These are phyloP conservation scores for Callopanchax toddi DNA, from an alignment of 2,113 vertebrate species.

Conservation along the genomic window DNA sequence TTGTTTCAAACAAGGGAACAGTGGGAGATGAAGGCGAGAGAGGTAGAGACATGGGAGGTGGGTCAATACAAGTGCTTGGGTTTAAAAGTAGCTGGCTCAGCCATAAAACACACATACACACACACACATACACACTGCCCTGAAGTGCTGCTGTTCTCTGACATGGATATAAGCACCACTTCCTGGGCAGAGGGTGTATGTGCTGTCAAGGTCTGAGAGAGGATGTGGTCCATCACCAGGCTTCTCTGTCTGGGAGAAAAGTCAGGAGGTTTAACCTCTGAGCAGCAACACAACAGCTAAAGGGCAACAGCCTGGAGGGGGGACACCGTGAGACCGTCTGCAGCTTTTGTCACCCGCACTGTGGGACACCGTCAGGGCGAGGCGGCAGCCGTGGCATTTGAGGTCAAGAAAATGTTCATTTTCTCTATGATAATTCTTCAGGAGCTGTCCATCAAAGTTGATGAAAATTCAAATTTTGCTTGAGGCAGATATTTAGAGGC, in stretches of 20 bases:
- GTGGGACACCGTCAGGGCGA: slow-evolving; percentile 46
- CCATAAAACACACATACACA: slow-evolving; percentile 44
- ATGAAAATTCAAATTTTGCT: slow-evolving; percentile 73
- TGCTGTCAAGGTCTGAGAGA: slow-evolving; percentile 48
- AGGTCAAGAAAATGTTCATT: slow-evolving; percentile 57
- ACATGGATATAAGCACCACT: slow-evolving; percentile 59
- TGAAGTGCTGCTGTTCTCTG: slow-evolving; percentile 57
- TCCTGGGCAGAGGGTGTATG: slow-evolving; percentile 44
- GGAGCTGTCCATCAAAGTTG: slow-evolving; percentile 71
- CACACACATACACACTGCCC: slow-evolving; percentile 33
- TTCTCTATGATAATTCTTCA: slow-evolving; percentile 61
- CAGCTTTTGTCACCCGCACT: slow-evolving; percentile 55
- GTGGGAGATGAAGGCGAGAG: slow-evolving; percentile 69
- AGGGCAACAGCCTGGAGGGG: slow-evolving; percentile 52
- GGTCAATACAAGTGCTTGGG: slow-evolving; percentile 73
- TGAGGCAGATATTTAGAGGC: slow-evolving; percentile 67
- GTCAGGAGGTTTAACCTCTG: slow-evolving; percentile 61
- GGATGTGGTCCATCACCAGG: slow-evolving; percentile 47
- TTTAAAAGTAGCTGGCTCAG: slow-evolving; percentile 71
- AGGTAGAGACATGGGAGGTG: slow-evolving; percentile 54
- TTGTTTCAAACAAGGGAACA: slow-evolving; percentile 80
- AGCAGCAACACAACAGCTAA: slow-evolving; percentile 54
- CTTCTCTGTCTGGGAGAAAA: slow-evolving; percentile 57
- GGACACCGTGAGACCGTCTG: slow-evolving; percentile 32
- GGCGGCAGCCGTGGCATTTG: slow-evolving; percentile 51